A percentile compares a stretch with the other conserved stretches of the same genome.
These are phyloP conservation scores for Pantala flavescens DNA, from an alignment of 1,140 invertebrate genomes.

Conservation along the genomic window DNA sequence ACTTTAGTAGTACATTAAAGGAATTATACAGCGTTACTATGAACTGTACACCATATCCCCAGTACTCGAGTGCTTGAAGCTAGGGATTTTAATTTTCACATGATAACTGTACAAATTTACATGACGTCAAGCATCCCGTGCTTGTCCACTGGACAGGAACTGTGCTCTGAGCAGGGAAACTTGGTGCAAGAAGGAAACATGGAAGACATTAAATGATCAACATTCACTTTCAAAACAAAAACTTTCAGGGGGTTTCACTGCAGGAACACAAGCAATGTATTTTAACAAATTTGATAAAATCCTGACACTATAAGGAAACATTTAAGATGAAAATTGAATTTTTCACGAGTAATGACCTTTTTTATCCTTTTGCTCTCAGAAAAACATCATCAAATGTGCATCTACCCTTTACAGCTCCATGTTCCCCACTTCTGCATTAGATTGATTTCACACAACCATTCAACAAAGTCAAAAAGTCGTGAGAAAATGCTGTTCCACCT, in stretches of 20 bases:
- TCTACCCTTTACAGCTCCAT: neutral
- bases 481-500: neutral
- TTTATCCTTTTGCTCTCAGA: neutral
- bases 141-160: conserved; percentile 12
- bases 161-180: conserved; percentile 18
- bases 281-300: conserved; percentile 1
- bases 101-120: conserved; percentile 16
- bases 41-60: conserved; percentile 14
- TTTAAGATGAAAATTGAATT: neutral
- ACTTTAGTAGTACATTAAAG: conserved; percentile 16
- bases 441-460: neutral
- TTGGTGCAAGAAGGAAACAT: conserved; percentile 25
- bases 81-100: conserved; percentile 11
- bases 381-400: conserved; percentile 7
- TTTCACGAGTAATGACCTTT: neutral
- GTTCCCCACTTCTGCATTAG: conserved; percentile 3
- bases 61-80: conserved; percentile 16
- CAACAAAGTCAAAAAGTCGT: conserved; percentile 10
- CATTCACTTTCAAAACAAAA: conserved; percentile 22
- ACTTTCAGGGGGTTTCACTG: conserved; percentile 19
- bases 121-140: conserved; percentile 16
- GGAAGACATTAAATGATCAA: conserved; percentile 26
- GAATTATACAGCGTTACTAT: conserved; percentile 16
- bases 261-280: conserved; percentile 22
- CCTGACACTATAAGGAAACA: conserved; percentile 5